Base-by-base conservation (phyloP, 2,113 vertebrate genomes). In the Amia ocellicauda region DNA sequence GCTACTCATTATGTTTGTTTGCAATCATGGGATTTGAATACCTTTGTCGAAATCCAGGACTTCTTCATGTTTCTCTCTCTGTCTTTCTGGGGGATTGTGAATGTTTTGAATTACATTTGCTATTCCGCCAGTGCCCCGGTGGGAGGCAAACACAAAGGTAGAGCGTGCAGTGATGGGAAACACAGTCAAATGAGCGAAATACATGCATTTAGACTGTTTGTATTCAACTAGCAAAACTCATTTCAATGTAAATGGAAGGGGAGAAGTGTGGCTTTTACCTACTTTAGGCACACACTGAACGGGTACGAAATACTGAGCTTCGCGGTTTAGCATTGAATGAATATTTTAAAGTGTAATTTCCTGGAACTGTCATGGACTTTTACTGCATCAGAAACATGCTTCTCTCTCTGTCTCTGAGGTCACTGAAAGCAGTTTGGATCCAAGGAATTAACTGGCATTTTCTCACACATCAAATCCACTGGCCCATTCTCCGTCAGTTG, bases 1-100 rank as follows among this genome's bases (percentile, higher is more conserved):
- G 89, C 89, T 91, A 88, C 74, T 92, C 84, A 92, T 94, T 93
- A 94, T 84, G 76, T 74, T 63, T 89, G 88, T 88, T 89, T 88
- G 86, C 85, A 88, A 89, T 91, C 86, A 89, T 80, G 74, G 78
- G 70, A 83, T 83, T 86, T 89, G 86, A 91, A 91, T 87, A 82
- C 82, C 79, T 88, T 89, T 86, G 86, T 78, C 85, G 79, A 88
- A 90, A 88, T 81, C 84, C 85, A 81, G 79, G 73, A 78, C 81
- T 72, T 78, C 82, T 76, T 66, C 61, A 74, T 31, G 29, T 77
- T 64, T 86, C 80, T 85, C 74, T 73, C 73, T 79, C n/a, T n/a
- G n/a, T n/a, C 79, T 76, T 72, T 76, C 74, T 1, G 71, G 58
- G 13, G 67, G 76, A 83, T 84, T 84, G 81, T 72, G 79, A 84